A percentile compares a stretch with the other conserved stretches of the same genome.
Evolutionary conservation across 2,797 vertebrate genomes (phyloP).

Genomic region (Urophycis tenuis): DNA sequence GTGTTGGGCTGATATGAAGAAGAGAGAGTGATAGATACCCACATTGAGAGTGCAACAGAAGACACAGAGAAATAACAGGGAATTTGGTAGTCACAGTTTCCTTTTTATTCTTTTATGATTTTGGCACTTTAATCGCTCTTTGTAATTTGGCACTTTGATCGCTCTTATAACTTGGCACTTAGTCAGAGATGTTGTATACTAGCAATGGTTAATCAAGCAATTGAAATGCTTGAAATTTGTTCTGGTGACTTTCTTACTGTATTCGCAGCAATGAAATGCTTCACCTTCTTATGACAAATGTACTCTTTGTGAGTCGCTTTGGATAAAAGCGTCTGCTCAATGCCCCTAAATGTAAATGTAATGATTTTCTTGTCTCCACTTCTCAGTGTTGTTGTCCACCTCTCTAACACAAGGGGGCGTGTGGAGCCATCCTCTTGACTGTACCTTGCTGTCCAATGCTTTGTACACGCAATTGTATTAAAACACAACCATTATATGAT

Average conservation of each 20-base stretch:
- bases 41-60: neutral
- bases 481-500: neutral
- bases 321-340: no score
- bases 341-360: neutral
- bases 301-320: no score
- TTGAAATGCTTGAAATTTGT: no score
- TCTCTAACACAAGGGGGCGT: conserved; percentile 52
- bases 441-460: neutral
- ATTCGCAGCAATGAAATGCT: no score
- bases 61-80: neutral
- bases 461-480: neutral
- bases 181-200: no score
- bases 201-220: no score
- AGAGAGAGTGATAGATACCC: neutral
- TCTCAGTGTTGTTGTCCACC: conserved; percentile 21
- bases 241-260: no score
- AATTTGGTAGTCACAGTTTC: neutral
- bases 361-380: neutral
- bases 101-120: neutral
- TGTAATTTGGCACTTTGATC: no score
- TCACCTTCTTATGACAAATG: no score
- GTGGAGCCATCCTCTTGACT: neutral
- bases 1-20: conserved; percentile 34
- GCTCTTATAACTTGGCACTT: no score
- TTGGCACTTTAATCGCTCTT: no score